Evolutionary conservation across 2,888 invertebrate species (phyloP).

Genomic region (Plebejus anna): DNA sequence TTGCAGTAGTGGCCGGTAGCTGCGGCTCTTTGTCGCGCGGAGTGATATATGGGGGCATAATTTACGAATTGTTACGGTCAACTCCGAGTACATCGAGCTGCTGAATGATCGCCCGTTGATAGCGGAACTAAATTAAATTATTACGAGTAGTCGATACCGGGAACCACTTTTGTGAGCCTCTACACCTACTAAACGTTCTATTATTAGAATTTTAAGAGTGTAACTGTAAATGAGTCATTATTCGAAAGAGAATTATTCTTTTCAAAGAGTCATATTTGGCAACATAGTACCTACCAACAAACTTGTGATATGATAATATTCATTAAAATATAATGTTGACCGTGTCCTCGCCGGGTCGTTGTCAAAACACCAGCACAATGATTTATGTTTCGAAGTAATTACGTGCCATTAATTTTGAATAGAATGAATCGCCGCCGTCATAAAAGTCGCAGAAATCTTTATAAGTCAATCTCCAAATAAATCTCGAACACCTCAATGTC

Average conservation of each 20-base stretch:
- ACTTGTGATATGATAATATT: not conserved
- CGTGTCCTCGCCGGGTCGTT: not conserved
- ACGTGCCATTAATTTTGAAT: slow-evolving; percentile 79
- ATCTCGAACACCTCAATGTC: slow-evolving; percentile 68
- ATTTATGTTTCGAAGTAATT: slow-evolving; percentile 78
- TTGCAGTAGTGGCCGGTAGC: slow-evolving; percentile 69
- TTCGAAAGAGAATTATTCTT: not conserved
- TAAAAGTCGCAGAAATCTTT: slow-evolving; percentile 63
- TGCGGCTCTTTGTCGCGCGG: slow-evolving; percentile 66
- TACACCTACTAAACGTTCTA: not conserved
- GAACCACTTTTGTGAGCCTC: slow-evolving; percentile 33
- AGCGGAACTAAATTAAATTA: slow-evolving; percentile 79
- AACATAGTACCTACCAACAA: not conserved
- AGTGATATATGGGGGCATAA: slow-evolving; percentile 77
- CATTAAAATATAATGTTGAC: not conserved
- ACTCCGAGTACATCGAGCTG: slow-evolving; percentile 60
- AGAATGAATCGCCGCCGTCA: slow-evolving; percentile 63
- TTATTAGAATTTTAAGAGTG: not conserved
- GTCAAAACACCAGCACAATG: slow-evolving; percentile 47
- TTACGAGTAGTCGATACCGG: slow-evolving; percentile 62
- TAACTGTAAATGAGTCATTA: not conserved
- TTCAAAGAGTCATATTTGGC: not conserved
- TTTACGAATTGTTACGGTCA: slow-evolving; percentile 70
- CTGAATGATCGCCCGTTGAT: slow-evolving; percentile 76
- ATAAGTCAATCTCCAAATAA: slow-evolving; percentile 74